Evolutionary conservation across 2,113 vertebrate species (phyloP).

Genomic region (Onychostruthus taczanowskii): DNA sequence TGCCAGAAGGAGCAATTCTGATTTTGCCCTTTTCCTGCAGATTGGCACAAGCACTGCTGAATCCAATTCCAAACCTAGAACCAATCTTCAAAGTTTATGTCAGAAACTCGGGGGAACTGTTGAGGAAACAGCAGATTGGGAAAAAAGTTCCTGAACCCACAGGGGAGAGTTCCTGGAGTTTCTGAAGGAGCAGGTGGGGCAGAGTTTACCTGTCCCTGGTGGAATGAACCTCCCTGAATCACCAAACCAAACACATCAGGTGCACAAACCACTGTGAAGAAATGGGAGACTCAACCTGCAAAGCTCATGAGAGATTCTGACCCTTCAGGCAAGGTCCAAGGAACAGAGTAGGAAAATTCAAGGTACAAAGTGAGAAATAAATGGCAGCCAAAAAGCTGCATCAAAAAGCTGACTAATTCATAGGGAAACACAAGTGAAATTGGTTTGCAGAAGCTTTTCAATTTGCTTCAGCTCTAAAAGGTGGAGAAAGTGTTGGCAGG

Average conservation of each 20-base stretch:
- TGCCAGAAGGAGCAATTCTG: background rate
- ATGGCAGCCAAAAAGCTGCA: background rate
- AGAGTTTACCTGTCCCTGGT: background rate
- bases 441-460: background rate
- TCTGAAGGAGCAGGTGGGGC: background rate
- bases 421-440: background rate
- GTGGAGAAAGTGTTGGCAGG: background rate
- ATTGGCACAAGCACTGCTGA: background rate
- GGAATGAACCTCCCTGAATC: background rate
- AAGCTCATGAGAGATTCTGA: background rate
- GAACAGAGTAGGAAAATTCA: background rate
- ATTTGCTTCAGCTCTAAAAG: background rate
- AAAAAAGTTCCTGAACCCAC: background rate
- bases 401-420: background rate
- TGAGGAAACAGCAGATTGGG: background rate
- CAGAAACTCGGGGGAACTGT: background rate
- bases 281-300: background rate
- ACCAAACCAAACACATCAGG: background rate
- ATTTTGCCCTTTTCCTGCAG: background rate
- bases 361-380: background rate
- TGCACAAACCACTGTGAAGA: background rate
- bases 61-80: background rate
- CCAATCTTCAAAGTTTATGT: rapidly evolving
- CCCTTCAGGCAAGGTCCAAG: background rate
- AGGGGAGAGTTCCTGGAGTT: background rate